Evolutionary conservation across 2,888 invertebrate species (phyloP), one percentile per base, ranked within the genome.

Genomic region (Pheosia gnoma): DNA sequence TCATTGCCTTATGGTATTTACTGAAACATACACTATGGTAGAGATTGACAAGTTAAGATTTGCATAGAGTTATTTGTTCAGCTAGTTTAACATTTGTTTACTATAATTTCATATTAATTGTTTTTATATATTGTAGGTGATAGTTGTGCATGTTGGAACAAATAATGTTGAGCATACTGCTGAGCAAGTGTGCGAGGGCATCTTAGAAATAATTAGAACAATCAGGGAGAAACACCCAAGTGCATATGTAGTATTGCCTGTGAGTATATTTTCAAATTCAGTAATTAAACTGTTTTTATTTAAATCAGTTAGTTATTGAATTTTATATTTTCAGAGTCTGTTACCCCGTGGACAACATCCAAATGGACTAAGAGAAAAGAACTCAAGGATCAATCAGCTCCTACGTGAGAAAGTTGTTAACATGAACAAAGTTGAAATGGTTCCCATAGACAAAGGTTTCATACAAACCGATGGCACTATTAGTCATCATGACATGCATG

Each of bases 401-500:
- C 87, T 98, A 65, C 94, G 94, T 79, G 95, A 95, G 69, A 95
- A 95, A 81, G 94, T 95, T 71, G 83, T 89, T 72, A 94, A 94
- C 70, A 89, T 96, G 77, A 91, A 95, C 68, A 96, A 96, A 85
- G 96, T 97, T 60, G 97, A 97, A 91, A 95, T 96, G 80, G 96
- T 98, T 53, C 91, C 95, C 69, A 96, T 97, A 78, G 97, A 97
- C 80, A 96, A 97, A 80, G 96, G 96, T 57, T 95, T 97, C 72
- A 93, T 97, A 61, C 96, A 97, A 86, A 94, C 94, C 57, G 97
- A 97, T 90, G 97, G 97, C 4, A 95, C 95, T 55, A 98, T 98
- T 64, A 97, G 97, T 83, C 97, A 97, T 82, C 96, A 96, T 81
- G 98, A 98, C 84, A 97, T 98, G 97, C 96, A 97, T 83, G 98